Evolutionary conservation across 2,113 vertebrate species (phyloP).

Genomic region (Siniperca knerii): DNA sequence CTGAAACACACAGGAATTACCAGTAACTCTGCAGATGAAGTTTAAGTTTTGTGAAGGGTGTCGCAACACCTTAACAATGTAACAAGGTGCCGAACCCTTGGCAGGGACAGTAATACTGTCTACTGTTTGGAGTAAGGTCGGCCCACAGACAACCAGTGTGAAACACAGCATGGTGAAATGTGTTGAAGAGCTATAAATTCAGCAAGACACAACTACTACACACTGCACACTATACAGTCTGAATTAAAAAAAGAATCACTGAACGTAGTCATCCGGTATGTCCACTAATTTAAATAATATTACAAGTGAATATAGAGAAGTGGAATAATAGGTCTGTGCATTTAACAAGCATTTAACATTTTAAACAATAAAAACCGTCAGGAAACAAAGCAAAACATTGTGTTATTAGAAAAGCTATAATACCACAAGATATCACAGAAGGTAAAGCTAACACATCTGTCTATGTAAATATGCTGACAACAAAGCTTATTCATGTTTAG

Average conservation of each 20-base stretch:
- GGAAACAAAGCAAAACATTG: conserved; percentile 7
- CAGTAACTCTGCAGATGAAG: neutral
- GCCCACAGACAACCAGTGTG: neutral
- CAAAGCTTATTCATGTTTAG: conserved; percentile 23
- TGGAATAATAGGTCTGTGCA: conserved; percentile 20
- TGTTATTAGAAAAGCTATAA: conserved; percentile 21
- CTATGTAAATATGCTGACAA: conserved; percentile 1
- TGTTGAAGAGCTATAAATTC: conserved; percentile 28
- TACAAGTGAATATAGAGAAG: conserved; percentile 19
- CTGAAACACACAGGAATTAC: neutral
- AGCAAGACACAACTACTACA: conserved; percentile 17
- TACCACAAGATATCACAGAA: conserved; percentile 20
- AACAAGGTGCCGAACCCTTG: neutral
- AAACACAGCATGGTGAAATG: conserved; percentile 26
- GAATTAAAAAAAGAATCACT: conserved; percentile 2
- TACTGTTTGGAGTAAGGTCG: neutral
- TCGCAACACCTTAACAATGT: neutral
- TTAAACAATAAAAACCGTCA: neutral
- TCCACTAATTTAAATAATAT: neutral
- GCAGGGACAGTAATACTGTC: conserved; percentile 3
- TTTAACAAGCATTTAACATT: conserved; percentile 38
- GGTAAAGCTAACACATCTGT: conserved; percentile 4
- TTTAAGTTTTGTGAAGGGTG: neutral
- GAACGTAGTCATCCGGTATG: neutral
- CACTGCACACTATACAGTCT: conserved; percentile 14